These are phyloP conservation scores for Lanistes nyassanus DNA, from an alignment of 1,140 invertebrate genomes.

Conservation along the genomic window DNA sequence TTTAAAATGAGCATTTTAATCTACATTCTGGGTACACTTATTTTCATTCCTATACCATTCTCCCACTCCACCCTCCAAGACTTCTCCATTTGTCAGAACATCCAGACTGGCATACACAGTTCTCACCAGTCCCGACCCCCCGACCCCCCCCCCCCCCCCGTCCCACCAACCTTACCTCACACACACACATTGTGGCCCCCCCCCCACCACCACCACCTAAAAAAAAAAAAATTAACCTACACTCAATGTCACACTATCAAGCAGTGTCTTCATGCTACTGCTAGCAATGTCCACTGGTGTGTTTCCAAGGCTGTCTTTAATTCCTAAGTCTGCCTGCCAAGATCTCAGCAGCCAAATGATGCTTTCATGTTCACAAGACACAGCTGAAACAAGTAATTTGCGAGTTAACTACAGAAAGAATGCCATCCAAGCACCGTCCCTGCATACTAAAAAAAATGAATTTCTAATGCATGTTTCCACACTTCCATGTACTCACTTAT, in stretches of 20 bases:
- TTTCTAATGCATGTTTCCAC: too few relatives aligned
- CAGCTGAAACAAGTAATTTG: conserved; percentile 47
- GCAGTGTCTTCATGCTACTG: conserved; percentile 27
- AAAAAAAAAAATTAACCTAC: conserved; percentile 3
- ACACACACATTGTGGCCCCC: not conserved
- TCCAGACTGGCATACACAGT: too few relatives aligned
- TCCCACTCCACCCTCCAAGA: too few relatives aligned
- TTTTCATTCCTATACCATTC: too few relatives aligned
- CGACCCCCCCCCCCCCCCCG: too few relatives aligned
- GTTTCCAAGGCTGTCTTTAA: conserved; percentile 42
- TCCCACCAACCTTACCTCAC: too few relatives aligned
- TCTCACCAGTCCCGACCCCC: too few relatives aligned
- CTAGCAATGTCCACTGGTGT: conserved; percentile 32
- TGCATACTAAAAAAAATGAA: not conserved
- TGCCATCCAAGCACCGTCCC: not conserved
- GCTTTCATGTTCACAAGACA: conserved; percentile 48
- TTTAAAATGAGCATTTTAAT: too few relatives aligned
- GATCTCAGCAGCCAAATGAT: conserved; percentile 39
- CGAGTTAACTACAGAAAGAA: not conserved
- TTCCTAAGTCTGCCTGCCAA: conserved; percentile 29
- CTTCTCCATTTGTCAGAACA: too few relatives aligned
- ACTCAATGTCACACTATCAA: not conserved
- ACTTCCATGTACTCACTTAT: too few relatives aligned
- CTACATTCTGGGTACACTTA: too few relatives aligned
- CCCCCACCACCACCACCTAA: not conserved